Conservation (phyloP, 2,797 vertebrate species). For the Notamacropus eugenii region DNA sequence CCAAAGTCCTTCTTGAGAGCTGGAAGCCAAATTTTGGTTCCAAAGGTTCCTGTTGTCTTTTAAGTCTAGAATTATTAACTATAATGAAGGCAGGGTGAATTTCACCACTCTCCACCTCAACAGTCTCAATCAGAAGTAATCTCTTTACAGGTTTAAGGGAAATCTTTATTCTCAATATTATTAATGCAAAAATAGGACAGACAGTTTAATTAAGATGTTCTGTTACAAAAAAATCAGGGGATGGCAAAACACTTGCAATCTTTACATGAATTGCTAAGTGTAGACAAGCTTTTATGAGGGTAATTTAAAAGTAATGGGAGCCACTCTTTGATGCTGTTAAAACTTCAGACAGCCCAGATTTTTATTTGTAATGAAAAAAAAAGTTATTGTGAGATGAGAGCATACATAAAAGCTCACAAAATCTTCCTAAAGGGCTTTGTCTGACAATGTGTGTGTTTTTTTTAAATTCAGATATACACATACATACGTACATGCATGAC, state of each 20-base stretch:
- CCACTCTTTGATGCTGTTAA: slow-evolving; percentile 59
- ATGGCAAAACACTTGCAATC: slow-evolving; percentile 59
- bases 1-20: not conserved
- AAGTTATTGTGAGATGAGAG: slow-evolving; percentile 42
- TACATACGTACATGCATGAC: too few species aligned
- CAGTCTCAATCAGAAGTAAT: slow-evolving; percentile 49
- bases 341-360: slow-evolving; percentile 68
- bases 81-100: not conserved
- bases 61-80: slow-evolving; percentile 34
- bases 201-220: slow-evolving; percentile 60
- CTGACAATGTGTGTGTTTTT: slow-evolving; percentile 2
- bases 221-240: slow-evolving; percentile 58
- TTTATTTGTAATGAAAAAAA: slow-evolving; percentile 67
- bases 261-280: slow-evolving; percentile 57
- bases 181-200: slow-evolving; percentile 56
- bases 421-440: slow-evolving; percentile 62
- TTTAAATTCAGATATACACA: too few species aligned
- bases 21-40: slow-evolving; percentile 33
- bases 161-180: slow-evolving; percentile 57
- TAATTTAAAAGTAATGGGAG: slow-evolving; percentile 71
- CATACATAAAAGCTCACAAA: slow-evolving; percentile 64
- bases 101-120: slow-evolving; percentile 42
- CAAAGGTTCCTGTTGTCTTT: slow-evolving; percentile 46
- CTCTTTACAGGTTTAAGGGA: slow-evolving; percentile 56
- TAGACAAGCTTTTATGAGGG: slow-evolving; percentile 67